Evolutionary conservation across 2,797 vertebrate species (phyloP), one percentile per base, ranked within the genome.

Genomic region (Margarornis squamiger): DNA sequence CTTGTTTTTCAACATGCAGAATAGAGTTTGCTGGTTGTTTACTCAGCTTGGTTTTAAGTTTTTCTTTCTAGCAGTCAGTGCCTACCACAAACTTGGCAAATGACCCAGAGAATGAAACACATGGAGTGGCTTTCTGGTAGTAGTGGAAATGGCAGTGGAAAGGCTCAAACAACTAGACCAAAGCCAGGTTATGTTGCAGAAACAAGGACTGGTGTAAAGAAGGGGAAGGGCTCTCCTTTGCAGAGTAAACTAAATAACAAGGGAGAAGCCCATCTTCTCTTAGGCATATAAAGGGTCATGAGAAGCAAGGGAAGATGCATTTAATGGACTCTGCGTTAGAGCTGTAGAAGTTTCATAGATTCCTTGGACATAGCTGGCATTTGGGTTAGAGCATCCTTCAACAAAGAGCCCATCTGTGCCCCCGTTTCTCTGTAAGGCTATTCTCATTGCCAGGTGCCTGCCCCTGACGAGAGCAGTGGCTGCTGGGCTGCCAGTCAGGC

Each of bases 401-500:
- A 20, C 92, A 66, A 45, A 87, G 93, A 85, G 86, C 79, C 86
- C 92, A 86, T 92, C 95, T 95, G 86, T 79, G 90, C 29, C 51
- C 90, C 88, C 1, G 2, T 22, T 72, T 79, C 86, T 90, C 83
- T 78, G 79, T 59, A 29, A 80, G 88, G 77, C 90, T 12, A 19
- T 95, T 81, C 92, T 90, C 90, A 66, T 29, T 46, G 83, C 92
- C 93, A 91, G 92, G 71, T 94, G 89, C 88, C 73, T 76, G 83
- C 32, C 75, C 72, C 81, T 1, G 12, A 10, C 0, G 1, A 36
- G 34, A 63, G 71, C 65, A 45, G 85, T 22, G 81, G 7, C 5
- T 87, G 78, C 89, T 63, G 85, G 73, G 74, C 88, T 94, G 90
- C 51, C 90, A 46, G 66, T 51, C 73, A 29, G 83, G 65, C 87